Evolutionary conservation across 2,888 invertebrate genomes (phyloP), one percentile per base, ranked within the genome.

Genomic region (Xylota sylvarum): DNA sequence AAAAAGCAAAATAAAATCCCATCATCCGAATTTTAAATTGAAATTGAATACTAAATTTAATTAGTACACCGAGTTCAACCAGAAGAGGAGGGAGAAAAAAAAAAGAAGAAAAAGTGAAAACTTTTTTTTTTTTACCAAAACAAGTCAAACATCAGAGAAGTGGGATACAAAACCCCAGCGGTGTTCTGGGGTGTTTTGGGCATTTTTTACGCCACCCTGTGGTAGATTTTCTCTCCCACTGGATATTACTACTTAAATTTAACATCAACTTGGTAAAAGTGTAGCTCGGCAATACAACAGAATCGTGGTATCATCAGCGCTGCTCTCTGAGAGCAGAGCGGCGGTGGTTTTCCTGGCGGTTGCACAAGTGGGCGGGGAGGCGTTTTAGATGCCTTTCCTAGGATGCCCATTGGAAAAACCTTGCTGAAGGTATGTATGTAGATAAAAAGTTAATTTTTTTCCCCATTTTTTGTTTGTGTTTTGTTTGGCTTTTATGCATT

Each of bases 321-420:
- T 50, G 10, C 17, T 72, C n/a, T n/a, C 32, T n/a, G 14, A 19
- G 48, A 50, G 32, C 1, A 19, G 6, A 30, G 12, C 14, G 37
- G 46, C 27, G 10, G 30, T n/a, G 40, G 32, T 19, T 62, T 52
- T 9, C n/a, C 30, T 40, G 30, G 9, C 23, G 46, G 35, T 56
- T 46, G 30, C 9, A 35, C 6, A 40, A 69, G 72, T 32, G 27
- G 55, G 46, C 40, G 52, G 43, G 32, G 30, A 55, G 74, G 56
- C 48, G 69, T 69, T 69, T 64, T 76, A 70, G 46, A 85, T 85
- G 84, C 69, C 70, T 74, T 70, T 65, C 74, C 80, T 80, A 80
- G 80, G 69, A 85, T 85, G 84, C 84, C 50, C 56, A 76, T 80
- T 85, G 84, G 80, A 76, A 74, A 43, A 65, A 46, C 43, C 65